Evolutionary conservation across 2,113 vertebrate species (phyloP).

Genomic region (Urocolius indicus): DNA sequence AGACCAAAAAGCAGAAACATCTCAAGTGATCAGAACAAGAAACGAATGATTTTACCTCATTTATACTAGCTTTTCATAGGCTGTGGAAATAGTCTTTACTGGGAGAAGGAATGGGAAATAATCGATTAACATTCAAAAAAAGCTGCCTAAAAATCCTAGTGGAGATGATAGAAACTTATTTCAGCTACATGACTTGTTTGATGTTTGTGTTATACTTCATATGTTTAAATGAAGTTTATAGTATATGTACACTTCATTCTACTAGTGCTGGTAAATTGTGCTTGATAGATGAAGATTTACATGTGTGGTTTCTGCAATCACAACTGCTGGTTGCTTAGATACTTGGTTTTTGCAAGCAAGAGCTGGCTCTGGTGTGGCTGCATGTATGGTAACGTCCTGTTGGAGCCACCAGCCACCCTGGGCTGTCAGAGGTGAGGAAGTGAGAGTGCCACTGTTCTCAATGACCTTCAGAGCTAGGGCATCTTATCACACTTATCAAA

Average conservation of each 20-base stretch:
- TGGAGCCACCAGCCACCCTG: neutral
- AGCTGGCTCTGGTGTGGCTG: neutral
- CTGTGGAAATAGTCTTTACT: neutral
- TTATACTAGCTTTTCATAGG: neutral
- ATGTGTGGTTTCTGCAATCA: neutral
- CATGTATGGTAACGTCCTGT: neutral
- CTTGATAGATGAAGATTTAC: neutral
- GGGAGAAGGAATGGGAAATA: neutral
- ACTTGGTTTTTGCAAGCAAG: neutral
- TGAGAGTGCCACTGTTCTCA: neutral
- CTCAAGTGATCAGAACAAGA: neutral
- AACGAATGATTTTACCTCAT: neutral
- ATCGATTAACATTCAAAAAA: neutral
- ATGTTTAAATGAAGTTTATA: neutral
- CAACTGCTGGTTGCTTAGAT: neutral
- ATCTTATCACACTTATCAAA: constrained; percentile 25
- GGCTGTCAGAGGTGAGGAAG: neutral
- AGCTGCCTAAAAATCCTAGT: neutral
- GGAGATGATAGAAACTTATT: neutral
- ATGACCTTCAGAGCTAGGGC: constrained; percentile 37
- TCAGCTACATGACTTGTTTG: neutral
- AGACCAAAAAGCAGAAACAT: neutral
- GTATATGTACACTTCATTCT: neutral
- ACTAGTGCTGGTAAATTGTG: neutral
- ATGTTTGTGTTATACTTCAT: neutral